These are phyloP conservation scores for Caligus rogercresseyi DNA, from an alignment of 1,140 invertebrate genomes.

Conservation along the genomic window DNA sequence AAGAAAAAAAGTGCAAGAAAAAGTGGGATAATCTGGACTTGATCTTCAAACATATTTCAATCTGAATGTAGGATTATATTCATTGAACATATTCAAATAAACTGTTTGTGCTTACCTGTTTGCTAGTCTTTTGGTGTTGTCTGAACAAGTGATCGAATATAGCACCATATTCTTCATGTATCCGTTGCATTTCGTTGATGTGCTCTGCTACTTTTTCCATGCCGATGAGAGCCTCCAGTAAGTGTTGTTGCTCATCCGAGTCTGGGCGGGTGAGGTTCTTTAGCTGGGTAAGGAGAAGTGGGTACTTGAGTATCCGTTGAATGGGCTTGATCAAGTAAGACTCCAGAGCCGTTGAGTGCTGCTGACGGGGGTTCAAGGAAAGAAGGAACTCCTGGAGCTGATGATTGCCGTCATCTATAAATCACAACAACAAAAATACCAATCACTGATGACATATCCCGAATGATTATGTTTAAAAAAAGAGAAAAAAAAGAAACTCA, in stretches of 20 bases:
- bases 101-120: conserved; percentile 52
- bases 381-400: conserved; percentile 83
- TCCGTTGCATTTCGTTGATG: conserved; percentile 98
- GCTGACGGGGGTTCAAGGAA: conserved; percentile 77
- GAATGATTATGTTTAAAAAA: too few species aligned
- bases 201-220: conserved; percentile 99
- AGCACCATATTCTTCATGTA: conserved; percentile 95
- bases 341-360: conserved; percentile 88
- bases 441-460: too few species aligned
- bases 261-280: conserved; percentile 76
- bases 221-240: conserved; percentile 72
- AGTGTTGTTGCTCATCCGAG: conserved; percentile 79
- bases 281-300: conserved; percentile 80
- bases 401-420: conserved; percentile 80
- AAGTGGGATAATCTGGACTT: too few species aligned
- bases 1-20: too few species aligned
- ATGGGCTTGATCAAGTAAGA: conserved; percentile 98
- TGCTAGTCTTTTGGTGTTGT: conserved; percentile 83
- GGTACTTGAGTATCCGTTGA: conserved; percentile 94
- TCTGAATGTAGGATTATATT: not conserved
- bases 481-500: too few species aligned
- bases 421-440: too few species aligned
- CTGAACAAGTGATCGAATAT: conserved; percentile 90
- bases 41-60: too few species aligned
- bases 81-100: too few species aligned